Conservation (phyloP, 2,888 invertebrate genomes). For the Euphydryas editha region DNA sequence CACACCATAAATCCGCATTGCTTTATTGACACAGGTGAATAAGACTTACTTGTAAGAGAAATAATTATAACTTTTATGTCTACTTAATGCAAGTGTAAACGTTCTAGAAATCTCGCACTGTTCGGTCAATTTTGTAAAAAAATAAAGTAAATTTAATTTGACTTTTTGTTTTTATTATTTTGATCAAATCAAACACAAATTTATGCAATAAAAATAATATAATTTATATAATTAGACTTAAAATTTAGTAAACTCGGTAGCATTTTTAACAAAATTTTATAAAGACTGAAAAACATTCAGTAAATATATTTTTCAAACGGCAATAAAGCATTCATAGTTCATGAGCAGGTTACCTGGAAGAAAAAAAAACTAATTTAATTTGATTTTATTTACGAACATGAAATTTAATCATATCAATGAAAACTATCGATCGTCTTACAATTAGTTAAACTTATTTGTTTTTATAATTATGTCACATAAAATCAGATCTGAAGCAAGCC, state of each 20-base stretch:
- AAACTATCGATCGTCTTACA: too few species aligned
- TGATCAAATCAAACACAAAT: constrained; percentile 57
- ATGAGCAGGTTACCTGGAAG: constrained; percentile 61
- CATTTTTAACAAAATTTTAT: constrained; percentile 80
- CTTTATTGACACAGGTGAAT: constrained; percentile 80
- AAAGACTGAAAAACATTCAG: constrained; percentile 82
- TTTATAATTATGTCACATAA: too few species aligned
- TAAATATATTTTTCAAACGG: constrained; percentile 79
- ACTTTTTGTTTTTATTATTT: constrained; percentile 61
- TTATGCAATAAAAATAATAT: constrained; percentile 81
- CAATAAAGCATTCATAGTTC: constrained; percentile 76
- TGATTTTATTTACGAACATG: background rate
- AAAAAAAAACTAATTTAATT: constrained; percentile 46
- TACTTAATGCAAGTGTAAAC: constrained; percentile 84
- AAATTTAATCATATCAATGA: background rate
- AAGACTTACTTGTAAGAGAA: constrained; percentile 82
- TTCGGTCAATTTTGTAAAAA: constrained; percentile 83
- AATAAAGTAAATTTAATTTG: constrained; percentile 81
- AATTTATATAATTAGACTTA: constrained; percentile 83
- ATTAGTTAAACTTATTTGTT: too few species aligned
- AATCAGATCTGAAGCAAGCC: too few species aligned
- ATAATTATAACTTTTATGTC: constrained; percentile 82
- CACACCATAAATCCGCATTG: constrained; percentile 64
- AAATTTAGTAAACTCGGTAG: constrained; percentile 80
- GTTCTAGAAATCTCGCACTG: constrained; percentile 84